These are phyloP conservation scores for Mythimna vitellina DNA, from an alignment of 2,888 invertebrate genomes.

Conservation along the genomic window DNA sequence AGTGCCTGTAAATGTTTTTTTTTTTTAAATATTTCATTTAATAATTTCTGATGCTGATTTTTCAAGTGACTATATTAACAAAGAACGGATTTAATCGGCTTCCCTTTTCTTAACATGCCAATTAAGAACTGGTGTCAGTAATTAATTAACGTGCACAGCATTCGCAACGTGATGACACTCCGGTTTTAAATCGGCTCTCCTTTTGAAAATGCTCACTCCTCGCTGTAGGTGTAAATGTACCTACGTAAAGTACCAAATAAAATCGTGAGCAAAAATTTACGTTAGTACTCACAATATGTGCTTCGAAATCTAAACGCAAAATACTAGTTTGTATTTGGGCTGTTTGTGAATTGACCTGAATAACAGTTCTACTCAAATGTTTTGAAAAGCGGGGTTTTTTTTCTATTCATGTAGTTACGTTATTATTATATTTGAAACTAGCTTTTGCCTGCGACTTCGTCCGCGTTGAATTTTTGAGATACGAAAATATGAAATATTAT, in stretches of 20 bases:
- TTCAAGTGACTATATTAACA: too few species aligned
- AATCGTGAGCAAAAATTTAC: conserved; percentile 22
- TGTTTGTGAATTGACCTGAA: conserved; percentile 14
- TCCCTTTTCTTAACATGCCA: conserved; percentile 17
- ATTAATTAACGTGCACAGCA: conserved; percentile 20
- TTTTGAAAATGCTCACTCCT: conserved; percentile 21
- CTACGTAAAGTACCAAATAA: conserved; percentile 13
- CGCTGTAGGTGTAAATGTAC: background rate
- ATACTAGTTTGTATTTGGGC: conserved; percentile 40
- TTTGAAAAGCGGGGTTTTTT: conserved; percentile 1
- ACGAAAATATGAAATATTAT: too few species aligned
- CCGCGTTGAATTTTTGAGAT: too few species aligned
- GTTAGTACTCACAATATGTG: conserved; percentile 7
- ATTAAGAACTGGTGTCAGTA: conserved; percentile 17
- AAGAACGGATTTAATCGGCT: background rate
- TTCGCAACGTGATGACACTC: conserved; percentile 13
- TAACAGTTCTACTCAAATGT: conserved; percentile 7
- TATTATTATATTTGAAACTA: background rate
- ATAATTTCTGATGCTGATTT: background rate
- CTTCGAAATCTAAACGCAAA: conserved; percentile 20
- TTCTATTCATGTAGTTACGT: conserved; percentile 1
- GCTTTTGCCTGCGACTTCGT: too few species aligned
- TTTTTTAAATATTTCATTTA: too few species aligned
- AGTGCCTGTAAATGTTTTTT: too few species aligned
- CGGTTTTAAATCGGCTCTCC: conserved; percentile 2